Conservation (phyloP, 2,113 vertebrate species). For the Epinephelus cyanopodus region DNA sequence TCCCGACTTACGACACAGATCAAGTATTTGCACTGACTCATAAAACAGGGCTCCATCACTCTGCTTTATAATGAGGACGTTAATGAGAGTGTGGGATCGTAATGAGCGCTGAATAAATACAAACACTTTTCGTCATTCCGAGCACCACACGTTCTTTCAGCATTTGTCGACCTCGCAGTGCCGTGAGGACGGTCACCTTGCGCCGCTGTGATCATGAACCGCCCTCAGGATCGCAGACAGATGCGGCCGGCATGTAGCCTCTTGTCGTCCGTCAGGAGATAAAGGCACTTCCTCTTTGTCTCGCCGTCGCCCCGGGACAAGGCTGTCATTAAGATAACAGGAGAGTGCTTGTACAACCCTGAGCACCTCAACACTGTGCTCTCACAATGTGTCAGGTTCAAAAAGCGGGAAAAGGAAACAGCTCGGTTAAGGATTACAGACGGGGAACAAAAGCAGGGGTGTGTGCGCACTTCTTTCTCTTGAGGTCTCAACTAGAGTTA, state of each 20-base stretch:
- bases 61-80: background rate
- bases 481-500: background rate
- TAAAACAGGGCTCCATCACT: background rate
- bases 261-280: background rate
- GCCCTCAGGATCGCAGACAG: background rate
- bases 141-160: background rate
- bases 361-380: constrained; percentile 8
- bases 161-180: background rate
- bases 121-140: background rate
- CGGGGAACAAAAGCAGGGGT: background rate
- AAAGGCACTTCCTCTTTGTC: constrained; percentile 25
- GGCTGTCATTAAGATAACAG: constrained; percentile 32
- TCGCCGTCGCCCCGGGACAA: background rate
- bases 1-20: constrained; percentile 7
- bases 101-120: background rate
- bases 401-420: background rate
- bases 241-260: background rate
- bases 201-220: background rate
- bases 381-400: background rate
- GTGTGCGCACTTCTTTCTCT: background rate
- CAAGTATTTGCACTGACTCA: constrained; percentile 10
- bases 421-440: background rate
- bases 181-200: background rate
- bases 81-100: background rate
- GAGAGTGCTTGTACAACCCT: background rate